Evolutionary conservation across 2,113 vertebrate species (phyloP).

Genomic region (Dicerorhinus sumatrensis): DNA sequence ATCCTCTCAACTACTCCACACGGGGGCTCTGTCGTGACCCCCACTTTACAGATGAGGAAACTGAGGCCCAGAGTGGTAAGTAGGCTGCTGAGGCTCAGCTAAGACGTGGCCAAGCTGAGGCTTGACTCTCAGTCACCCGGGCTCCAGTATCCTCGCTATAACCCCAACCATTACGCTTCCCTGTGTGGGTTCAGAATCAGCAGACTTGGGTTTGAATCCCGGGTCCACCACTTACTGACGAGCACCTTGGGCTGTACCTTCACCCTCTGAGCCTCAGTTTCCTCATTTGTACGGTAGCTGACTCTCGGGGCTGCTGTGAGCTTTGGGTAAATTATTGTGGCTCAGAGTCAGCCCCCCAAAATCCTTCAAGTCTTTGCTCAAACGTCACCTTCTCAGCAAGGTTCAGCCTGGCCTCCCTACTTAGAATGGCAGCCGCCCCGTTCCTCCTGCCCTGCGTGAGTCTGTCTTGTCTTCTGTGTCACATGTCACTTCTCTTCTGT

Average conservation of each 20-base stretch:
- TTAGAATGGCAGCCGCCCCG: background rate
- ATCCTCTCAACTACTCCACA: background rate
- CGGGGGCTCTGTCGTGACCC: background rate
- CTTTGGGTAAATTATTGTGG: too few species aligned
- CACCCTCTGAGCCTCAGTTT: background rate
- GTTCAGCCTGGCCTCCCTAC: background rate
- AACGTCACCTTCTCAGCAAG: background rate
- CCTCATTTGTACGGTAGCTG: background rate
- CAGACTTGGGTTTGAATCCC: background rate
- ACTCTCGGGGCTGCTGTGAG: background rate
- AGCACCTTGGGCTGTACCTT: background rate
- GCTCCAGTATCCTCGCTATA: accelerated
- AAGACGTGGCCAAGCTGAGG: background rate
- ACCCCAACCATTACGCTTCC: background rate
- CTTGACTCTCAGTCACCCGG: background rate
- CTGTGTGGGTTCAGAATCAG: background rate
- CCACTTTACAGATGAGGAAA: background rate
- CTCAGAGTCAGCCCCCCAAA: background rate
- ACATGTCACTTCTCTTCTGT: accelerated
- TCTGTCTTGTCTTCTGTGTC: accelerated
- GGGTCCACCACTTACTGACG: background rate
- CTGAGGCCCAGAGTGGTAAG: background rate
- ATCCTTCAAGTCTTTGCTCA: background rate
- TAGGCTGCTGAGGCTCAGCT: background rate
- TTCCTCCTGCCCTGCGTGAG: accelerated